Evolutionary conservation across 1,140 invertebrate species (phyloP), one percentile per base, ranked within the genome.

Genomic region (Cherax quadricarinatus): DNA sequence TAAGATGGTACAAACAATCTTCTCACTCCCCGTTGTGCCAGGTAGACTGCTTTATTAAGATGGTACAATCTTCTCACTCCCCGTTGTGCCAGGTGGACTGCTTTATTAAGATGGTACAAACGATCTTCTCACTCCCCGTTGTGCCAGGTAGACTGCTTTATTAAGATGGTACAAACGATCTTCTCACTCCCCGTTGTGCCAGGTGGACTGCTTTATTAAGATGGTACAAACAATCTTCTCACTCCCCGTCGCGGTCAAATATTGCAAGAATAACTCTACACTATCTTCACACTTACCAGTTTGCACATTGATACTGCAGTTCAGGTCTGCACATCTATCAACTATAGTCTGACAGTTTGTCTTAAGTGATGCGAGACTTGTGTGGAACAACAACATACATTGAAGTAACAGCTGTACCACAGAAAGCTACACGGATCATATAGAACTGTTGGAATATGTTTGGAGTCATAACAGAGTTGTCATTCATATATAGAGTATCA

Each of bases 371-470:
- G 6, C 49, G 82, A 60, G 90, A 94, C 85, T 94, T 93, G 79
- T 93, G 91, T 86, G 91, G 92, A 51, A 94, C 6, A 60, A 60
- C 73, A 86, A 81, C 85, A 62, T 88, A 91, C 14, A 93, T 81
- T 78, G 86, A 18, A 85, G 94, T 94, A 53, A 93, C 87, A 75
- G 90, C 18, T 62, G 83, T 86, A 85, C 91, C 88, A 86, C 70
- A 57, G 57, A 93, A 94, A 41, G 90, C 84, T 53, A 93, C 88
- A 79, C 70, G 41, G 85, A 94, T 86, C 57, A 84, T 85, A 49
- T 94, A 89, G n/a, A 93, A 12, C 48, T 92, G 93, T 60, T 84
- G 92, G 82, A 87, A 94, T 24, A 93, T 75, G 60, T 88, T 93
- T 89, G 70, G 93, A 57, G 91, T 80, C 73, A 88, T 89, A 78